These are phyloP conservation scores for Carposina sasakii DNA, from an alignment of 1,140 invertebrate species.

Conservation along the genomic window DNA sequence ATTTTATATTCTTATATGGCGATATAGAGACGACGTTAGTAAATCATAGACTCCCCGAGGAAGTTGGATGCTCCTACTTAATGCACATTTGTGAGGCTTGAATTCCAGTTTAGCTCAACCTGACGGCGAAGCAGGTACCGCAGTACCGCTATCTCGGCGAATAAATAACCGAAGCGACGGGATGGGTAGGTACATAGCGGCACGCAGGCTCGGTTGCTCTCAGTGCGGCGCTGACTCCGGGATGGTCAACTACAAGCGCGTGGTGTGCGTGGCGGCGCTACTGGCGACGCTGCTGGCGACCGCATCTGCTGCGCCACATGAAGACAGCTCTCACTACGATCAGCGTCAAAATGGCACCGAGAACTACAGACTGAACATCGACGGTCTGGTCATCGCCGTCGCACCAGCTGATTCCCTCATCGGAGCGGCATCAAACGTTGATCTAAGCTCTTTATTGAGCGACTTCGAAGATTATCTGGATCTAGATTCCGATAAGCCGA, in stretches of 20 bases:
- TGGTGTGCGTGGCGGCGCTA: slow-evolving; percentile 51
- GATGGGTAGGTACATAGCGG: slow-evolving; percentile 56
- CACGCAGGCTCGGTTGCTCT: slow-evolving; percentile 26
- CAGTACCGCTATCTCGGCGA: slow-evolving; percentile 66
- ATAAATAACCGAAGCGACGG: slow-evolving; percentile 69
- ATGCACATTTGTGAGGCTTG: slow-evolving; percentile 29
- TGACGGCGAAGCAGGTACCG: slow-evolving; percentile 39
- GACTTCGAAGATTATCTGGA: slow-evolving; percentile 52
- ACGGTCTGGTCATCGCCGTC: slow-evolving; percentile 77
- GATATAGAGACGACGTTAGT: too few relatives aligned
- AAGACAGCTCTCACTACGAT: slow-evolving; percentile 71
- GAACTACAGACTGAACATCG: slow-evolving; percentile 78
- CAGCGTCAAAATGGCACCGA: slow-evolving; percentile 81
- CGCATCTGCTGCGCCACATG: slow-evolving; percentile 32
- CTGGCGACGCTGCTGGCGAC: slow-evolving; percentile 28
- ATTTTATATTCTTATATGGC: too few relatives aligned
- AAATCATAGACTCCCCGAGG: too few relatives aligned
- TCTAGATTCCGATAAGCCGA: slow-evolving; percentile 21
- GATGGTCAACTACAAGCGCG: slow-evolving; percentile 67
- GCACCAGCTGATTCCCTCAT: slow-evolving; percentile 74
- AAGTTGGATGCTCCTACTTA: slow-evolving; percentile 26
- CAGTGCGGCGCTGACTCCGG: slow-evolving; percentile 49
- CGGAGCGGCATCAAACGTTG: slow-evolving; percentile 40
- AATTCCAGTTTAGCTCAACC: slow-evolving; percentile 57
- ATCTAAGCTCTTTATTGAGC: too few relatives aligned